phyloP scores from a whole-genome alignment of 2,797 vertebrate species.

The Enteromius radiatus region DNA sequence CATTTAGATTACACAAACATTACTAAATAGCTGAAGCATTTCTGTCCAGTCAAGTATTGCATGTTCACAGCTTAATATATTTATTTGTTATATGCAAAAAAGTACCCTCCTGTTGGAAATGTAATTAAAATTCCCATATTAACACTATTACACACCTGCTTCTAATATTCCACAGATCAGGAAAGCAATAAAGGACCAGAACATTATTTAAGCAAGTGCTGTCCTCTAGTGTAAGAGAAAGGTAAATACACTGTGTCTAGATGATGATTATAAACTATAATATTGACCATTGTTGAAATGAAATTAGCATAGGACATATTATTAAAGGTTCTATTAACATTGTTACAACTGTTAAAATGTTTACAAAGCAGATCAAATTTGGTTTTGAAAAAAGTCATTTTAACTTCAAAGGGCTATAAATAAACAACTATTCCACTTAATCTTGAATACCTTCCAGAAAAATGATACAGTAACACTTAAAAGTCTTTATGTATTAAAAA shows the following conservation, averaged over 20 bases:
- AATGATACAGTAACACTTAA: neutral
- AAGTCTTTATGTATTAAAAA: neutral
- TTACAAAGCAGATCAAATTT: neutral
- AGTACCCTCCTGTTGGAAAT: neutral
- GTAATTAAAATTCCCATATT: neutral
- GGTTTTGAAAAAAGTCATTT: neutral
- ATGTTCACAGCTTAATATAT: conserved; percentile 1
- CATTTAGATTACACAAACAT: neutral
- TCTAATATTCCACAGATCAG: conserved; percentile 1
- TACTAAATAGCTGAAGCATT: neutral
- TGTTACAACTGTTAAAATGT: neutral
- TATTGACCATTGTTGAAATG: neutral
- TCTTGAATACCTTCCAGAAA: neutral
- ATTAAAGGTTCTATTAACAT: neutral
- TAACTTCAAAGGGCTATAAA: neutral
- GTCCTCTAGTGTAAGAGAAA: conserved; percentile 32
- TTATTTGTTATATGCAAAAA: neutral
- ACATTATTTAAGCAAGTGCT: neutral
- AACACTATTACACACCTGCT: neutral
- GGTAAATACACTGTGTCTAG: neutral
- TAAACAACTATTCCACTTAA: neutral
- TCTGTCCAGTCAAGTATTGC: neutral
- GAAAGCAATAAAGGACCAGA: neutral
- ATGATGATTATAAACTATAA: neutral
- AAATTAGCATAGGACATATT: neutral